Percentiles rank a stretch among this genome's conserved stretches.
These are phyloP conservation scores for Branchipolynoe longqiensis DNA, from an alignment of 2,888 invertebrate genomes.

Conservation along the genomic window DNA sequence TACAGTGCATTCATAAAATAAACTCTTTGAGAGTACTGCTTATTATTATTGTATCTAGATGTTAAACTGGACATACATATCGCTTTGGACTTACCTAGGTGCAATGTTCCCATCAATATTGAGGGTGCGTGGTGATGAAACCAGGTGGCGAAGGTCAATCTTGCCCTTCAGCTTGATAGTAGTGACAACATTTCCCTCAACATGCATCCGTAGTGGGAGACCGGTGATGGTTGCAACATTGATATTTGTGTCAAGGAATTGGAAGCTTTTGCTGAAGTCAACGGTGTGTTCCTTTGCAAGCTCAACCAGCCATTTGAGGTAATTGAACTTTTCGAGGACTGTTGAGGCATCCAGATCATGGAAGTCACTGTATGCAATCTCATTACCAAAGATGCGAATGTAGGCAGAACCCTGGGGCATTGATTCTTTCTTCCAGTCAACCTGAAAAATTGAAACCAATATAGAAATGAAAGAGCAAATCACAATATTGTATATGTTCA, in stretches of 20 bases:
- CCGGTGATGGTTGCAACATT: slow-evolving; percentile 92
- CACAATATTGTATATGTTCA: too few species aligned
- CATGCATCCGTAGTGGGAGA: slow-evolving; percentile 90
- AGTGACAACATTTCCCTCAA: slow-evolving; percentile 92
- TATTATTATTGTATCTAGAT: too few species aligned
- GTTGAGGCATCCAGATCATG: slow-evolving; percentile 68
- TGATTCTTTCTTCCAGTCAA: slow-evolving; percentile 20
- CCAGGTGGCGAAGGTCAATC: slow-evolving; percentile 86
- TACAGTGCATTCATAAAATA: too few species aligned
- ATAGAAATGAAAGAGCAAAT: too few species aligned
- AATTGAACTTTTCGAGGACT: slow-evolving; percentile 80
- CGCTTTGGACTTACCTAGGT: slow-evolving; percentile 89
- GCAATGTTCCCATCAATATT: slow-evolving; percentile 91
- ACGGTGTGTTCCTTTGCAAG: slow-evolving; percentile 87
- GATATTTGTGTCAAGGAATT: slow-evolving; percentile 94
- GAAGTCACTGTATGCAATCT: slow-evolving; percentile 84
- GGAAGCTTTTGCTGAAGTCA: slow-evolving; percentile 90
- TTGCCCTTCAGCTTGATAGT: slow-evolving; percentile 91
- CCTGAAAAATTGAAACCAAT: too few species aligned
- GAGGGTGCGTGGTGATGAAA: slow-evolving; percentile 83
- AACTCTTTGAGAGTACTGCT: too few species aligned
- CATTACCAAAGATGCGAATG: slow-evolving; percentile 93
- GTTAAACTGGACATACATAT: too few species aligned
- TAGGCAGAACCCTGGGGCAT: slow-evolving; percentile 84
- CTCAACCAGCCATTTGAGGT: slow-evolving; percentile 83